These are phyloP conservation scores for Chinchilla lanigera DNA, from an alignment of 2,113 vertebrate species.

Conservation along the genomic window DNA sequence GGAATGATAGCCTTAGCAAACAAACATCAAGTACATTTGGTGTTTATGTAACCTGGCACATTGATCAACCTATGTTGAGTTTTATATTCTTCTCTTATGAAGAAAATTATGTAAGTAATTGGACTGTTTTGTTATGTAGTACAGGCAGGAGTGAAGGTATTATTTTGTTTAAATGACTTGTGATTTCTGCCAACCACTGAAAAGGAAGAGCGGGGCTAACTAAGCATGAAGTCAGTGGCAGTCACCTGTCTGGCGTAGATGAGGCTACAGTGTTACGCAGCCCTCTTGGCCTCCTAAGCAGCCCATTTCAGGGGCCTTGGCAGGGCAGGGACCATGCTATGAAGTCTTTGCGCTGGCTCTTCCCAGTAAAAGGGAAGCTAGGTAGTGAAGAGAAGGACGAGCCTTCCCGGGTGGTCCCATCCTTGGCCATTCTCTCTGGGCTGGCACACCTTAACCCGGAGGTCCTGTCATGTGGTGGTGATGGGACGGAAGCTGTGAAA, in stretches of 20 bases:
- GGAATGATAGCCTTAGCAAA: constrained; percentile 10
- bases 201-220: constrained; percentile 30
- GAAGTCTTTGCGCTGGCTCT: not conserved
- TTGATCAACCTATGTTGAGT: constrained; percentile 4
- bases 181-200: constrained; percentile 49
- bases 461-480: not conserved
- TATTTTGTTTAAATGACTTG: constrained; percentile 47
- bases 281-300: not conserved
- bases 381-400: not conserved
- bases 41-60: constrained; percentile 24
- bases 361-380: too few species aligned
- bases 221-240: not conserved
- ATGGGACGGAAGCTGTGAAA: not conserved
- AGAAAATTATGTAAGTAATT: constrained; percentile 23
- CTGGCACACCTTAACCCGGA: not conserved
- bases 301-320: not conserved
- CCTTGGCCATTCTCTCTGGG: not conserved
- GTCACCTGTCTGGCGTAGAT: too few species aligned
- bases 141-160: not conserved
- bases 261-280: not conserved
- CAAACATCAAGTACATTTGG: not conserved
- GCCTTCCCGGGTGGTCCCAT: rapidly evolving
- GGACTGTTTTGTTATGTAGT: constrained; percentile 3
- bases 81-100: constrained; percentile 34
- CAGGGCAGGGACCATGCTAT: not conserved